Conservation (phyloP, 2,888 invertebrate genomes). For the Cataglyphis livida region DNA sequence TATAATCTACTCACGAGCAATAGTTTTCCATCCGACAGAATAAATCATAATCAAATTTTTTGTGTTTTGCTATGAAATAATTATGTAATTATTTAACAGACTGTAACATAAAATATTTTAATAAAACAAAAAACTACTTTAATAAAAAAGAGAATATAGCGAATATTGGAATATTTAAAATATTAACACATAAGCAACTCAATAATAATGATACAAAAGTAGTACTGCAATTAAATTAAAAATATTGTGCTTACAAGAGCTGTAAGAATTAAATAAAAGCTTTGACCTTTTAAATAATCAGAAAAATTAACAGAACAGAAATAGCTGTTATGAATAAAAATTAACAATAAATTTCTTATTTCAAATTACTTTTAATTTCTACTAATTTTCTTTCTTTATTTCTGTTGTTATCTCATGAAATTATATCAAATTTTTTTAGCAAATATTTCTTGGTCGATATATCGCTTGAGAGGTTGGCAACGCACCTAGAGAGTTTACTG, state of each 20-base stretch:
- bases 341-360: neutral
- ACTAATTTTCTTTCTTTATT: neutral
- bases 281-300: neutral
- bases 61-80: neutral
- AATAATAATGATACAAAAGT: neutral
- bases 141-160: neutral
- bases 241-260: neutral
- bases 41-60: slow-evolving; percentile 16
- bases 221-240: neutral
- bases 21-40: neutral
- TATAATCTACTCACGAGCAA: neutral
- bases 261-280: neutral
- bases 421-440: neutral
- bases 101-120: neutral
- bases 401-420: neutral
- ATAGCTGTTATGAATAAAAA: neutral
- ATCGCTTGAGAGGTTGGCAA: slow-evolving; percentile 64
- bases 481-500: slow-evolving; percentile 73
- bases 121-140: neutral
- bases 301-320: neutral
- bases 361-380: neutral
- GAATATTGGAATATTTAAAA: neutral
- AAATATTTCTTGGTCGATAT: slow-evolving; percentile 54
- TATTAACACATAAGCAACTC: neutral
- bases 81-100: neutral